Percentiles rank a stretch among this genome's conserved stretches.
Evolutionary conservation across 2,113 vertebrate species (phyloP).

Genomic region (Oriolus oriolus): DNA sequence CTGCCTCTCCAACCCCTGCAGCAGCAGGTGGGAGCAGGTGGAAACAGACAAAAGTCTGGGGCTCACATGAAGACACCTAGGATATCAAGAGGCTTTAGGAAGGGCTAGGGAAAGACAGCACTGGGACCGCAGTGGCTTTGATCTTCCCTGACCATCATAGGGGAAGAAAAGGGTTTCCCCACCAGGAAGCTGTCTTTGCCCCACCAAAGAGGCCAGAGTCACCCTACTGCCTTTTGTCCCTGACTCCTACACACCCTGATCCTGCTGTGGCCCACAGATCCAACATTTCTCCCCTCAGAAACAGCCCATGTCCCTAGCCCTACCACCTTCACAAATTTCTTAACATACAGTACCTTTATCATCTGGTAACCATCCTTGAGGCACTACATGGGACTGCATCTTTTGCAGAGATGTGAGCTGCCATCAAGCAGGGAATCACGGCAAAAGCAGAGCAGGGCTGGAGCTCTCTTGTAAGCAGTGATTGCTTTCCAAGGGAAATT

Average conservation of each 20-base stretch:
- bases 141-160: background rate
- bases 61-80: background rate
- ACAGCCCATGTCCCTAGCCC: background rate
- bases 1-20: background rate
- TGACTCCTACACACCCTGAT: background rate
- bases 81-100: background rate
- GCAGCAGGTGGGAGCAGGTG: background rate
- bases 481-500: background rate
- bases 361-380: background rate
- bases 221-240: background rate
- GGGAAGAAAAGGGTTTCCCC: background rate
- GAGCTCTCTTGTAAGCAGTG: background rate
- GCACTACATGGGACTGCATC: background rate
- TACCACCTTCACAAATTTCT: background rate
- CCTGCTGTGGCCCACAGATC: background rate
- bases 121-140: background rate
- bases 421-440: background rate
- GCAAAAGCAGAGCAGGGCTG: background rate
- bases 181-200: rapidly evolving
- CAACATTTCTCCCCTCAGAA: background rate
- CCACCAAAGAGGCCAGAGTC: background rate
- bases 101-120: background rate
- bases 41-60: background rate
- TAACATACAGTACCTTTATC: background rate
- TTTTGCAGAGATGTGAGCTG: background rate